Conservation (phyloP, 2,113 vertebrate species). For the Lycaon pictus region DNA sequence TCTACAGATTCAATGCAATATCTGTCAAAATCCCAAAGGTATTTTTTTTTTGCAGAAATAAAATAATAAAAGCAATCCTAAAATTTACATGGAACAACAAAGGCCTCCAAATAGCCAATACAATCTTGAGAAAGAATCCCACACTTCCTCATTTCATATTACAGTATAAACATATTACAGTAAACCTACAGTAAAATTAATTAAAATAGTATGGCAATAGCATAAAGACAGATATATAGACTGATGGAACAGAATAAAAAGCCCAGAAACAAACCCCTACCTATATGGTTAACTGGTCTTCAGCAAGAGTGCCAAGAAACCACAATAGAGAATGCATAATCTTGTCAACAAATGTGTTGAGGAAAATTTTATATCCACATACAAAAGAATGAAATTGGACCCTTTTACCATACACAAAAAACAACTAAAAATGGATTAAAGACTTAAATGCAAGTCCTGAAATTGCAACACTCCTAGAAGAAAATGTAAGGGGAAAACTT, state of each 20-base stretch:
- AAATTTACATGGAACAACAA: not conserved
- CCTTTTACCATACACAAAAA: not conserved
- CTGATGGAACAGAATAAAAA: not conserved
- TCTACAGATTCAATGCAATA: not conserved
- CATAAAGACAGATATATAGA: not conserved
- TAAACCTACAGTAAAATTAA: not conserved
- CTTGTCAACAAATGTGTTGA: constrained; percentile 11
- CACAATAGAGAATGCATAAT: not conserved
- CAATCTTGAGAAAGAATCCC: not conserved
- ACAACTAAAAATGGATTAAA: constrained; percentile 14
- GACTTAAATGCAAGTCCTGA: not conserved
- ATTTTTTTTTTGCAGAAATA: constrained; percentile 3
- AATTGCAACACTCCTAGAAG: not conserved
- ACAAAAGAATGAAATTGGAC: not conserved
- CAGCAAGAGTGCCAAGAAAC: not conserved
- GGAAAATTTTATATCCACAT: not conserved
- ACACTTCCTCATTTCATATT: not conserved
- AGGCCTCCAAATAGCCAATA: not conserved
- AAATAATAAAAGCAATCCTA: not conserved
- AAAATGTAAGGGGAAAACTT: not conserved
- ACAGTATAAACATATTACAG: too few species aligned
- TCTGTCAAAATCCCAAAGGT: not conserved
- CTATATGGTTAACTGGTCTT: not conserved
- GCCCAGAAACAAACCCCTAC: not conserved
- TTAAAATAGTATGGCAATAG: not conserved